A percentile compares a stretch with the other conserved stretches of the same genome.
These are phyloP conservation scores for Platyscapa corneri DNA, from an alignment of 1,140 invertebrate genomes.

Conservation along the genomic window DNA sequence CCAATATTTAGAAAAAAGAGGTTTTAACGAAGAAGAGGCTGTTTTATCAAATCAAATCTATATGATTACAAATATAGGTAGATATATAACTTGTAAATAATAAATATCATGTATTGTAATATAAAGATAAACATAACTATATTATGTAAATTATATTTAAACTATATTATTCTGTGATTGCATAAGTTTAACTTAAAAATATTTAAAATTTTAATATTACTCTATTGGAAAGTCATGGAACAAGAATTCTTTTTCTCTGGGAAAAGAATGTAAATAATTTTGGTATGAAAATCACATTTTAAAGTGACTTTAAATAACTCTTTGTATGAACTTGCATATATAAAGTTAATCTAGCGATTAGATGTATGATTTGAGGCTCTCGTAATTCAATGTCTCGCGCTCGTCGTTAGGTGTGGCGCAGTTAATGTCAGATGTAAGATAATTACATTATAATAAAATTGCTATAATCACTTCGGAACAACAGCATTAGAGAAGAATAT, in stretches of 20 bases:
- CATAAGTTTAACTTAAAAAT: conserved; percentile 56
- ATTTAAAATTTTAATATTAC: conserved; percentile 44
- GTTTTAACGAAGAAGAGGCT: conserved; percentile 63
- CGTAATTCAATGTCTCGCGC: conserved; percentile 51
- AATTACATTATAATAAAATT: conserved; percentile 38
- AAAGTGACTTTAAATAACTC: conserved; percentile 55
- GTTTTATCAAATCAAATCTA: conserved; percentile 70
- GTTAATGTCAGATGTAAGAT: conserved; percentile 50
- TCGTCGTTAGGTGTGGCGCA: conserved; percentile 43
- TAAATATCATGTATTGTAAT: conserved; percentile 51
- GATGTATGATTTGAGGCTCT: conserved; percentile 56
- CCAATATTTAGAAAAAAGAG: conserved; percentile 41
- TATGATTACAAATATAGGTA: conserved; percentile 63
- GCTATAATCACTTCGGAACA: conserved; percentile 41
- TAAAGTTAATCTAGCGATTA: conserved; percentile 59
- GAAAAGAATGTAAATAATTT: conserved; percentile 46
- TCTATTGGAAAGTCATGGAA: conserved; percentile 24
- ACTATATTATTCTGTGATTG: conserved; percentile 72
- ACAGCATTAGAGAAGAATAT: conserved; percentile 44
- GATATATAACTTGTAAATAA: conserved; percentile 58
- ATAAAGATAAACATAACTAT: conserved; percentile 48
- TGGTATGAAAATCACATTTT: conserved; percentile 37
- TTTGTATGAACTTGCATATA: conserved; percentile 60
- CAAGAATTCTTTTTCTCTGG: conserved; percentile 30
- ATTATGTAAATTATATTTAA: conserved; percentile 66